Percentiles rank a stretch among this genome's conserved stretches.
These are phyloP conservation scores for Hybos culiciformis DNA, from an alignment of 2,888 invertebrate genomes.

Conservation along the genomic window DNA sequence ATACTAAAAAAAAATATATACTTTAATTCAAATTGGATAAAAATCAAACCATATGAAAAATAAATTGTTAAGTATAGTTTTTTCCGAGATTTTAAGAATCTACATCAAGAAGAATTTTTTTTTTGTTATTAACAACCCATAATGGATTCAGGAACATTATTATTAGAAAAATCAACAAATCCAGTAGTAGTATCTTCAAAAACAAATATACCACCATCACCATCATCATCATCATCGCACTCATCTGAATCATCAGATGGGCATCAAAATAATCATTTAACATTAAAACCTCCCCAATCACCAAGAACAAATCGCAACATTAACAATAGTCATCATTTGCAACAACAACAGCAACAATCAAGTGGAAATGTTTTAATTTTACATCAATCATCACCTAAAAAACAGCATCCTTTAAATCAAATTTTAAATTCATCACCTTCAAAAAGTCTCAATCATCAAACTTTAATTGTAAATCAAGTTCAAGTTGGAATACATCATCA, in stretches of 20 bases:
- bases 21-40: too few species aligned
- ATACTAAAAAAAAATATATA: too few species aligned
- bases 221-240: constrained; percentile 1
- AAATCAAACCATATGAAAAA: too few species aligned
- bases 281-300: background rate
- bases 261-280: background rate
- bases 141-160: background rate
- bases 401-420: background rate
- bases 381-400: background rate
- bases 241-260: background rate
- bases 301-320: background rate
- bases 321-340: background rate
- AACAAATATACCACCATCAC: background rate
- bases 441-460: background rate
- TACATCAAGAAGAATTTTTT: too few species aligned
- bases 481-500: background rate
- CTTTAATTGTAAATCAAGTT: background rate
- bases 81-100: too few species aligned
- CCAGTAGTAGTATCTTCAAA: too few species aligned
- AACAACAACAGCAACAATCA: background rate
- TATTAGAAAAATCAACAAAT: too few species aligned
- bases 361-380: too few species aligned
- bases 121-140: too few species aligned
- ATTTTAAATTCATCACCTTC: background rate
- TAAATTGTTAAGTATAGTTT: too few species aligned